Conservation (phyloP, 2,113 vertebrate genomes). For the Aspiorhynchus laticeps region DNA sequence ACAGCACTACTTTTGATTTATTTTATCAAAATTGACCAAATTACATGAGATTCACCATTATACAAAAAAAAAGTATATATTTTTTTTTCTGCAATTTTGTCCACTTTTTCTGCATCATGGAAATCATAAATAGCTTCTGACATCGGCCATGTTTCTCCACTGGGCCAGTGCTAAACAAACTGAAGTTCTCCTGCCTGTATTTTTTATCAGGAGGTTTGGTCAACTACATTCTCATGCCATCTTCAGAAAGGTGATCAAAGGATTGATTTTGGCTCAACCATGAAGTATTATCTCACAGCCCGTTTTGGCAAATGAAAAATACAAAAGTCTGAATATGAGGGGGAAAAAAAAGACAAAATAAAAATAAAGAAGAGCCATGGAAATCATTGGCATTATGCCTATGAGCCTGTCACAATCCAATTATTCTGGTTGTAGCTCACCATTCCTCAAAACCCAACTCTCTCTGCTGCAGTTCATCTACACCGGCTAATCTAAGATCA, state of each 20-base stretch:
- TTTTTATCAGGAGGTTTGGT: not conserved
- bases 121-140: not conserved
- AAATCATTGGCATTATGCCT: constrained; percentile 62
- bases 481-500: constrained; percentile 64
- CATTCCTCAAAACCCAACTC: constrained; percentile 51
- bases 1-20: not conserved
- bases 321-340: constrained; percentile 52
- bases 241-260: not conserved
- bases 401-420: constrained; percentile 70
- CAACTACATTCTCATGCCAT: not conserved
- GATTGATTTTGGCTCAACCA: constrained; percentile 50
- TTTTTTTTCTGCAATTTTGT: not conserved
- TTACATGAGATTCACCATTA: not conserved
- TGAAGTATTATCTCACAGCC: constrained; percentile 60
- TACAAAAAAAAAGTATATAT: no score
- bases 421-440: constrained; percentile 68
- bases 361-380: constrained; percentile 52
- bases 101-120: not conserved
- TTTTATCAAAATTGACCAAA: not conserved
- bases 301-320: constrained; percentile 58
- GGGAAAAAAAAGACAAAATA: constrained; percentile 63
- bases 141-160: not conserved
- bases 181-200: not conserved
- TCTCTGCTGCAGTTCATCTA: constrained; percentile 59
- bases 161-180: not conserved